Conservation (phyloP, 2,113 vertebrate species). For the Callopanchax toddi region DNA sequence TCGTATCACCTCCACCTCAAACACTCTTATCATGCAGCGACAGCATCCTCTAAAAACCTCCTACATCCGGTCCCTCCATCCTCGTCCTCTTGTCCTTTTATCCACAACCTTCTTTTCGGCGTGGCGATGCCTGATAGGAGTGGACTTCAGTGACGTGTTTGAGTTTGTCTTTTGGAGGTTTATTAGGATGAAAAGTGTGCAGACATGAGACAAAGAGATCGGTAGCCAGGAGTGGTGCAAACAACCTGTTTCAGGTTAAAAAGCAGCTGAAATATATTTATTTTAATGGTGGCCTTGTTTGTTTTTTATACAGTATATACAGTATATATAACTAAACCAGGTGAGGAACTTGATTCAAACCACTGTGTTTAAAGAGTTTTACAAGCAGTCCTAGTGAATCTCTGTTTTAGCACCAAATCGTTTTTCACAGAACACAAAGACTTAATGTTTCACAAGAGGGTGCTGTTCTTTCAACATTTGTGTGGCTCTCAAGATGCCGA, state of each 20-base stretch:
- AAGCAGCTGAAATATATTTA: no score
- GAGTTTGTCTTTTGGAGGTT: constrained; percentile 8
- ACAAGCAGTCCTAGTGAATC: no score
- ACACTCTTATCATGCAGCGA: constrained; percentile 51
- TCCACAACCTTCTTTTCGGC: background rate
- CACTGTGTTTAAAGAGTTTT: no score
- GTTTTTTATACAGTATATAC: background rate
- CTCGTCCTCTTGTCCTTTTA: constrained; percentile 28
- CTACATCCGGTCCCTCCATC: constrained; percentile 18
- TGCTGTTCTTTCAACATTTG: no score
- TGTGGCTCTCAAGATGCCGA: no score
- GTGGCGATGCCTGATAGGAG: constrained; percentile 23
- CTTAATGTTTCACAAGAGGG: no score
- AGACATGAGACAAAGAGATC: background rate
- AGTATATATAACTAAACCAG: no score
- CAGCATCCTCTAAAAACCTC: constrained; percentile 54
- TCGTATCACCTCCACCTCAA: constrained; percentile 45
- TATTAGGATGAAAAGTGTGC: constrained; percentile 13
- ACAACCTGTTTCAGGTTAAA: background rate
- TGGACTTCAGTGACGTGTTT: constrained; percentile 20
- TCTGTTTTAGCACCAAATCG: no score
- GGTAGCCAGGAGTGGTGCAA: background rate
- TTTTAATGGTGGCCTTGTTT: background rate
- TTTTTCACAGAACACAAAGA: no score
- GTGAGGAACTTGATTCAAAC: no score